phyloP scores from a whole-genome alignment of 2,888 invertebrate genomes.

The Melinaea marsaeus region DNA sequence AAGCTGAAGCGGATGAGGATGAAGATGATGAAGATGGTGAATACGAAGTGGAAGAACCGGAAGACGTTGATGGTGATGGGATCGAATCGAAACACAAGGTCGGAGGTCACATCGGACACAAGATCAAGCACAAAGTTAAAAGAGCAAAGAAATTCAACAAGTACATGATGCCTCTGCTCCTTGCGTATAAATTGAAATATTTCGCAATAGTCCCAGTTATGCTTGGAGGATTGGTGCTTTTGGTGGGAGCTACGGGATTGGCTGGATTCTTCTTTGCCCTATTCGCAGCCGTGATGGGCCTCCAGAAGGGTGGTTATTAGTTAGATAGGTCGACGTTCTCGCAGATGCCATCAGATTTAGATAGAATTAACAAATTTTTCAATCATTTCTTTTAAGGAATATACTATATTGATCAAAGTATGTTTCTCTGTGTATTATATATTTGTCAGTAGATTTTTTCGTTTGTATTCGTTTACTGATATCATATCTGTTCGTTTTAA shows the following conservation, averaged over 20 bases:
- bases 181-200: conserved; percentile 91
- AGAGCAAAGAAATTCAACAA: conserved; percentile 76
- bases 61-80: conserved; percentile 29
- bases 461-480: conserved; percentile 2
- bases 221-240: conserved; percentile 83
- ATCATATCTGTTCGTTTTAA: conserved; percentile 7
- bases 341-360: conserved; percentile 62
- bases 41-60: conserved; percentile 46
- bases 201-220: conserved; percentile 86
- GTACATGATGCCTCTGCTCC: conserved; percentile 84
- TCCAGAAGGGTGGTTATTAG: conserved; percentile 77
- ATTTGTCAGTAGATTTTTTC: conserved; percentile 11
- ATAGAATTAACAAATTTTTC: conserved; percentile 36
- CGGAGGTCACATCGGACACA: conserved; percentile 35
- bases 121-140: conserved; percentile 39
- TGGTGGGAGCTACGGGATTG: conserved; percentile 87
- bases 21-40: conserved; percentile 55
- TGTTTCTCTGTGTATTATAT: not conserved
- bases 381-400: conserved; percentile 12
- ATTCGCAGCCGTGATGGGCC: conserved; percentile 88
- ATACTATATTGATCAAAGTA: not conserved
- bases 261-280: conserved; percentile 93
- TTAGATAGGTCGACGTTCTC: conserved; percentile 51
- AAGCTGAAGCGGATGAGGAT: conserved; percentile 49
- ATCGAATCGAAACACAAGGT: conserved; percentile 10